Percentiles rank a stretch among this genome's conserved stretches.
Conservation (phyloP, 2,888 invertebrate genomes). For the Tridacna crocea region DNA sequence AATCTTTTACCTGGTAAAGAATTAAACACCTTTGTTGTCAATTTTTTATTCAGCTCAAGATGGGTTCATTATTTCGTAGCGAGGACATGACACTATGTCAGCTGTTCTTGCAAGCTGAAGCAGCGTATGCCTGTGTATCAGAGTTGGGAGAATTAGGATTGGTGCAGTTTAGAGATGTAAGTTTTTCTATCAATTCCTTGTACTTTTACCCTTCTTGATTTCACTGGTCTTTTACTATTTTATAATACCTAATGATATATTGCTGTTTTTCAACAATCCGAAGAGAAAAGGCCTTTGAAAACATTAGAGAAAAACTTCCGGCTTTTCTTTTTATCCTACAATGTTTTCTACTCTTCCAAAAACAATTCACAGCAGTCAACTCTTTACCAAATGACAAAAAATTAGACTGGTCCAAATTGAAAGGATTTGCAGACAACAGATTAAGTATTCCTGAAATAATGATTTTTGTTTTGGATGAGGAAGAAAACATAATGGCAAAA, state of each 20-base stretch:
- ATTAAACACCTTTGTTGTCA: too few species aligned
- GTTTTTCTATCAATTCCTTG: slow-evolving; percentile 82
- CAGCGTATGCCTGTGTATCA: slow-evolving; percentile 95
- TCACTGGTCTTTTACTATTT: background rate
- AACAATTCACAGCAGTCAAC: too few species aligned
- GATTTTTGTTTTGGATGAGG: background rate
- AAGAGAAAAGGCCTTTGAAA: background rate
- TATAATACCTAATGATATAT: too few species aligned
- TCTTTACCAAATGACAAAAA: too few species aligned
- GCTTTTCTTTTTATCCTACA: too few species aligned
- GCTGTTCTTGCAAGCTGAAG: slow-evolving; percentile 97
- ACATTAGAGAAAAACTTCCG: too few species aligned
- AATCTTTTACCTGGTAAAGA: too few species aligned
- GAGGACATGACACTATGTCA: slow-evolving; percentile 99
- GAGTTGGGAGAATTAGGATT: slow-evolving; percentile 96
- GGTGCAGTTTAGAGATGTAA: slow-evolving; percentile 97
- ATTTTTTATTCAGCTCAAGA: slow-evolving; percentile 38
- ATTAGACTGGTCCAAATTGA: too few species aligned
- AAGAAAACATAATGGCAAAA: background rate
- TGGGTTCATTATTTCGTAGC: slow-evolving; percentile 92
- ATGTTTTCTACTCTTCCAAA: too few species aligned
- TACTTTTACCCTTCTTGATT: background rate
- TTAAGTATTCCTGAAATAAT: too few species aligned
- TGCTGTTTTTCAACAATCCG: too few species aligned
- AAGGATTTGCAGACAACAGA: too few species aligned